phyloP scores from a whole-genome alignment of 2,888 invertebrate genomes.

The Icerya purchasi region DNA sequence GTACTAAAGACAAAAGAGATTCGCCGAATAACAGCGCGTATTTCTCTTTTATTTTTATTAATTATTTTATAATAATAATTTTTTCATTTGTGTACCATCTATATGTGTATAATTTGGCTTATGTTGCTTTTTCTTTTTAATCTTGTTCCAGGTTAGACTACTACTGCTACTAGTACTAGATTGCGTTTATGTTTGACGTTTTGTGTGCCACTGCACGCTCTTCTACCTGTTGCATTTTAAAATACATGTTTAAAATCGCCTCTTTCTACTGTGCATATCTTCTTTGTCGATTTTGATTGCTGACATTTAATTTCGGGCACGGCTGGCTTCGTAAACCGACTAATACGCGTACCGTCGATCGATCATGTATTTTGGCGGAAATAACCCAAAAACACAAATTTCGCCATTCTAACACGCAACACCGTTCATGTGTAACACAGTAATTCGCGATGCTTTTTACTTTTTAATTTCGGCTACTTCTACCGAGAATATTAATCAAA shows the following conservation, averaged over 20 bases:
- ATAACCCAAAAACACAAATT: no score
- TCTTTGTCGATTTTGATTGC: no score
- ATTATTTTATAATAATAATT: no score
- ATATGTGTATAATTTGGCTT: no score
- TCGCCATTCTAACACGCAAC: not conserved
- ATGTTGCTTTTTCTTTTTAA: not conserved
- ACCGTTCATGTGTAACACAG: not conserved
- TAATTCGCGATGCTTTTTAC: slow-evolving; percentile 17
- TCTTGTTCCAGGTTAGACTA: not conserved
- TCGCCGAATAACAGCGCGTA: no score
- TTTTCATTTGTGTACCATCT: no score
- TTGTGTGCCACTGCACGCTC: slow-evolving; percentile 7
- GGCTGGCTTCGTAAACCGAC: not conserved
- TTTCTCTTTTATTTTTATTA: no score
- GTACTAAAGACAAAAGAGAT: no score
- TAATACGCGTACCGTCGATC: not conserved
- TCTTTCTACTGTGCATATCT: no score
- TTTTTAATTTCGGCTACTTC: slow-evolving; percentile 3
- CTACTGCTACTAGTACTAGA: not conserved
- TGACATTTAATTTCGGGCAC: not conserved
- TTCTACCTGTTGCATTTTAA: not conserved
- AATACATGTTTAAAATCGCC: not conserved
- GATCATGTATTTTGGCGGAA: no score
- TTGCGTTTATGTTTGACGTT: slow-evolving; percentile 12
- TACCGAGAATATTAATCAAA: no score